Conservation (phyloP, 2,113 vertebrate genomes). For the Tretioscincus oriximinensis region DNA sequence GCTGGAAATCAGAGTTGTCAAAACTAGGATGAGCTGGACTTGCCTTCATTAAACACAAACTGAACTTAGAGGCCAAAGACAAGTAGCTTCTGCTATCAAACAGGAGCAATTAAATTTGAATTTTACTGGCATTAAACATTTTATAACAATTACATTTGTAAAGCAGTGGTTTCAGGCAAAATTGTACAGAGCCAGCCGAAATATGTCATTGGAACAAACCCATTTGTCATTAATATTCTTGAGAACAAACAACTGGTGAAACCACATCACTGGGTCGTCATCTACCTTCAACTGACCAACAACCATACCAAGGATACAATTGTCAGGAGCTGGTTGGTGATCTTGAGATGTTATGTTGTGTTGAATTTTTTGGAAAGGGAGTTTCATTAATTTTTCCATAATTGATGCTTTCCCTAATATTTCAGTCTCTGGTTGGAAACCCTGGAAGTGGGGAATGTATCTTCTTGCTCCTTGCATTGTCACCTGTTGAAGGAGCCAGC, state of each 20-base stretch:
- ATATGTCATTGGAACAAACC: conserved; percentile 75
- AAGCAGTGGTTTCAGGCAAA: conserved; percentile 54
- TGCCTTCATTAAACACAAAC: too few species aligned
- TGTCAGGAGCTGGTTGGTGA: conserved; percentile 97
- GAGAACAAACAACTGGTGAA: conserved; percentile 76
- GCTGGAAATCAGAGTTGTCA: too few species aligned
- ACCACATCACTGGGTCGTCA: conserved; percentile 74
- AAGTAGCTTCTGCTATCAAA: neutral
- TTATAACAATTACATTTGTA: neutral
- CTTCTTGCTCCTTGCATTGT: too few species aligned
- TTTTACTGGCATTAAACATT: too few species aligned
- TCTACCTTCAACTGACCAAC: conserved; percentile 97
- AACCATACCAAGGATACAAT: conserved; percentile 97
- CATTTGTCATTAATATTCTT: conserved; percentile 69
- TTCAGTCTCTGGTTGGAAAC: too few species aligned
- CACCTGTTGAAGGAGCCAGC: too few species aligned
- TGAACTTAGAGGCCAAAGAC: too few species aligned
- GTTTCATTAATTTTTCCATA: conserved; percentile 67
- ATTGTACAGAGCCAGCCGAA: conserved; percentile 74
- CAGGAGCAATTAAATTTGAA: neutral
- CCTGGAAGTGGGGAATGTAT: too few species aligned
- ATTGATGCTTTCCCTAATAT: too few species aligned
- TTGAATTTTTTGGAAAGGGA: conserved; percentile 96
- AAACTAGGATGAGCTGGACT: too few species aligned
- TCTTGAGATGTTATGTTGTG: conserved; percentile 98